Evolutionary conservation across 2,113 vertebrate species (phyloP).

Genomic region (Cheirogaleus medius): DNA sequence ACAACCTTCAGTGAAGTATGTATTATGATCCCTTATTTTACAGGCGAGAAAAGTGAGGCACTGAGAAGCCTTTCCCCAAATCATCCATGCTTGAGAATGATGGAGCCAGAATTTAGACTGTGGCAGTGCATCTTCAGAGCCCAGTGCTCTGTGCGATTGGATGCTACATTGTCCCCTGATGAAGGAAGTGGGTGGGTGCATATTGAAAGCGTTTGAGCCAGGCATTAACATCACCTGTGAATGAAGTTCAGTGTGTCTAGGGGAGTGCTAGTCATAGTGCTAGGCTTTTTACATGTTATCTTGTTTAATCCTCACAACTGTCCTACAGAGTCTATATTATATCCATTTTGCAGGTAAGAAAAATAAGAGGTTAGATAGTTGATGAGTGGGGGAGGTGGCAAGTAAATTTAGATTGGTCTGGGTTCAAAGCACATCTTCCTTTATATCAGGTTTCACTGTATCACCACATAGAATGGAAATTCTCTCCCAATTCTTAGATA

Average conservation of each 20-base stretch:
- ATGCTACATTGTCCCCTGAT: neutral
- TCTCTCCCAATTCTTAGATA: neutral
- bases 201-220: neutral
- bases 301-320: neutral
- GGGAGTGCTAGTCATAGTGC: neutral
- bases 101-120: neutral
- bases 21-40: neutral
- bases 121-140: neutral
- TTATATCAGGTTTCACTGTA: neutral
- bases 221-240: neutral
- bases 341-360: neutral
- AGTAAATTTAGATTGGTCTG: neutral
- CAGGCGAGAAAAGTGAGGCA: neutral
- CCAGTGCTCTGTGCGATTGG: neutral
- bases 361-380: neutral
- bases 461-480: neutral
- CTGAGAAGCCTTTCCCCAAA: neutral
- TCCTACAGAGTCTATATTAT: neutral
- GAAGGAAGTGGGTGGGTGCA: neutral
- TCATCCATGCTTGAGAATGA: neutral
- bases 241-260: too few relatives aligned
- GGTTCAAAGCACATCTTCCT: neutral
- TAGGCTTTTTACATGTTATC: neutral
- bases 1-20: fast-evolving
- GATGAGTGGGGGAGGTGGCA: neutral